Conservation (phyloP, 2,888 invertebrate species). For the Criorhina ranunculi region DNA sequence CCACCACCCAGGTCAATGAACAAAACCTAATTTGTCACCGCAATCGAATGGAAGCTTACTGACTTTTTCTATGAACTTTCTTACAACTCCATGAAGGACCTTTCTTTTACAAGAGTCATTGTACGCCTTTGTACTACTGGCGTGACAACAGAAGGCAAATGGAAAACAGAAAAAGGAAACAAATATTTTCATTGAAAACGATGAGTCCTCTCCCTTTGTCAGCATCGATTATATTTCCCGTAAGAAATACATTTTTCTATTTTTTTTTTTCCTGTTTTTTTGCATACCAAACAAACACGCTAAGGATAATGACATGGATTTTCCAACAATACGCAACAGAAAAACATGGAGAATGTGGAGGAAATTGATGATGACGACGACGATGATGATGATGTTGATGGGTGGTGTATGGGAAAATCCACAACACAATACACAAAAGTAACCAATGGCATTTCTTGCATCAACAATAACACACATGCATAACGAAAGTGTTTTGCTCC, state of each 20-base stretch:
- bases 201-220: constrained; percentile 51
- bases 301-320: constrained; percentile 69
- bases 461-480: constrained; percentile 53
- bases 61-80: not conserved
- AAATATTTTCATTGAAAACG: constrained; percentile 35
- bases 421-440: constrained; percentile 22
- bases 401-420: constrained; percentile 26
- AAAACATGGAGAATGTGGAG: constrained; percentile 23
- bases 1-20: not conserved
- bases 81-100: not conserved
- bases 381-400: constrained; percentile 18
- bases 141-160: constrained; percentile 21
- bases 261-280: constrained; percentile 14
- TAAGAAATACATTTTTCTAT: constrained; percentile 8
- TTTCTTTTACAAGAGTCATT: constrained; percentile 32
- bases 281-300: constrained; percentile 22
- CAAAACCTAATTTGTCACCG: not conserved
- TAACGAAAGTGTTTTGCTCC: constrained; percentile 61
- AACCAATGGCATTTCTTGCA: constrained; percentile 38
- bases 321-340: constrained; percentile 26
- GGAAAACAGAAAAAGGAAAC: constrained; percentile 8
- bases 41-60: not conserved
- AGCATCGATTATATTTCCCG: constrained; percentile 57
- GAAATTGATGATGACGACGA: constrained; percentile 62
- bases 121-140: constrained; percentile 18